phyloP scores from a whole-genome alignment of 2,888 invertebrate species.

The Trisateles emortualis region DNA sequence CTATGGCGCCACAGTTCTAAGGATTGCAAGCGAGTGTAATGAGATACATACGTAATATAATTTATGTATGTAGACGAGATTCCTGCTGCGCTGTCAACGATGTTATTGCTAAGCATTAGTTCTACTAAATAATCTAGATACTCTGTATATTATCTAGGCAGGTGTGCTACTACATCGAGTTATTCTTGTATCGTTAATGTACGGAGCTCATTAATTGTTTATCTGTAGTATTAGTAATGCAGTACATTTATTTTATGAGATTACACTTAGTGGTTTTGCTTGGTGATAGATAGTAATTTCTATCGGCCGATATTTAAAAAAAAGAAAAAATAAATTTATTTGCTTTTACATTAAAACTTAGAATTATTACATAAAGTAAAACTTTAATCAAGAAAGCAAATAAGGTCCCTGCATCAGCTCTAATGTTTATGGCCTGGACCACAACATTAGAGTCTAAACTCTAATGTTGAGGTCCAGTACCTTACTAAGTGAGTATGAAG shows the following conservation, averaged over 20 bases:
- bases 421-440: too few relatives aligned
- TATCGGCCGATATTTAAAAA: too few relatives aligned
- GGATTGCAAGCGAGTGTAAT: conserved; percentile 63
- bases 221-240: not conserved
- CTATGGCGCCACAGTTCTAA: conserved; percentile 52
- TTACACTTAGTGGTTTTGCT: not conserved
- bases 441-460: too few relatives aligned
- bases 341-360: too few relatives aligned
- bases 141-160: conserved; percentile 32
- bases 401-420: too few relatives aligned
- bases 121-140: conserved; percentile 55
- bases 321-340: too few relatives aligned
- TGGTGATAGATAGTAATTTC: too few relatives aligned
- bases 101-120: conserved; percentile 67
- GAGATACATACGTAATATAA: conserved; percentile 55
- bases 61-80: conserved; percentile 60
- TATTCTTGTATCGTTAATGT: conserved; percentile 33
- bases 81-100: conserved; percentile 66
- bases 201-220: not conserved
- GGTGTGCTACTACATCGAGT: conserved; percentile 23
- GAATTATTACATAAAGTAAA: too few relatives aligned
- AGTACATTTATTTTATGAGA: not conserved
- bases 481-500: too few relatives aligned
- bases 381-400: too few relatives aligned
- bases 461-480: too few relatives aligned